A percentile compares a stretch with the other conserved stretches of the same genome.
Evolutionary conservation across 1,140 invertebrate genomes (phyloP).

Genomic region (Globodera rostochiensis): DNA sequence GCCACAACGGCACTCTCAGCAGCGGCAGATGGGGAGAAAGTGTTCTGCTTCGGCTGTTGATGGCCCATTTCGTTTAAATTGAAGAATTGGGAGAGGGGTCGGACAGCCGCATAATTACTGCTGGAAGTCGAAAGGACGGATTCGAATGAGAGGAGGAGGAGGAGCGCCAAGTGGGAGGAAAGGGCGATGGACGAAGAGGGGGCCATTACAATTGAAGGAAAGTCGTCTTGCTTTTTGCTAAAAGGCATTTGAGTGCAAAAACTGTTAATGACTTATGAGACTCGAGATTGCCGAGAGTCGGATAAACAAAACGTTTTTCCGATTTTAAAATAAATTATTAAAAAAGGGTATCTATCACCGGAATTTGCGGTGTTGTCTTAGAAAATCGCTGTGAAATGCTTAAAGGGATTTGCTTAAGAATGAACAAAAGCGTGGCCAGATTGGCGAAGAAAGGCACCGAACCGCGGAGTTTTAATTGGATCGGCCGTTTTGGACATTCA

Average conservation of each 20-base stretch:
- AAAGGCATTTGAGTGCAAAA: too few species aligned
- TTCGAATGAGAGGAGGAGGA: background rate
- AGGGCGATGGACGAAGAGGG: background rate
- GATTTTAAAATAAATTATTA: too few species aligned
- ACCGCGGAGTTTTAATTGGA: slow-evolving; percentile 7
- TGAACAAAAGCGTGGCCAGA: background rate
- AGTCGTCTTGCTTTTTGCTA: too few species aligned
- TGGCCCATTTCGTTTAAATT: background rate
- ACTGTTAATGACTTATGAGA: too few species aligned
- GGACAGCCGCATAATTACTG: background rate
- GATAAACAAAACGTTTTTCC: too few species aligned
- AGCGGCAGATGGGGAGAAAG: background rate
- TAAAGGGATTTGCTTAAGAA: background rate
- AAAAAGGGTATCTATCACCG: too few species aligned
- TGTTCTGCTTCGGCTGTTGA: background rate
- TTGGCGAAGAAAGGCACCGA: background rate
- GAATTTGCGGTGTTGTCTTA: too few species aligned
- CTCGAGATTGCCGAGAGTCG: too few species aligned
- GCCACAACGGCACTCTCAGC: background rate
- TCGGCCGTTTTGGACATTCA: background rate
- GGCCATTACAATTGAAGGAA: too few species aligned
- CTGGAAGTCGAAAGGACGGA: background rate
- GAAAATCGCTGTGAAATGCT: too few species aligned
- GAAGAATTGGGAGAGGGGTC: background rate
- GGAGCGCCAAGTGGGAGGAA: background rate